phyloP scores from a whole-genome alignment of 1,140 invertebrate genomes.

The Cotesia chilonis region DNA sequence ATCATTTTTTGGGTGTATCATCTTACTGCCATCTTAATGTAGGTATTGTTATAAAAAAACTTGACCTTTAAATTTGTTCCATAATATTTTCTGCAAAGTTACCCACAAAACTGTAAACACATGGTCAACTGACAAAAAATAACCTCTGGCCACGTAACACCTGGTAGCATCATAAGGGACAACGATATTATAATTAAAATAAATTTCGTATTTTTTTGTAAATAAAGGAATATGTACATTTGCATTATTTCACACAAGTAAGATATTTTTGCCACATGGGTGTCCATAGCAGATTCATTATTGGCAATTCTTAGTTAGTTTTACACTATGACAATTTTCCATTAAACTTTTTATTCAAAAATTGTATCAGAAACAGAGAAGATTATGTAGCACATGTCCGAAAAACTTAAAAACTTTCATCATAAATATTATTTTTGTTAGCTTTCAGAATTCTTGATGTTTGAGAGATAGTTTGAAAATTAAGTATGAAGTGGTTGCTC shows the following conservation, averaged over 20 bases:
- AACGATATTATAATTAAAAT: conserved; percentile 68
- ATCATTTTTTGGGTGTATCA: no score
- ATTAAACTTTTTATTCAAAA: background rate
- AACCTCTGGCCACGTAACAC: conserved; percentile 60
- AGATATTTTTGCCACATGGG: no score
- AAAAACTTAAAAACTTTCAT: no score
- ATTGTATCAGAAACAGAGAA: no score
- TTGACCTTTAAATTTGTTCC: conserved; percentile 9
- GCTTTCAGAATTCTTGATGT: no score
- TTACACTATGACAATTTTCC: background rate
- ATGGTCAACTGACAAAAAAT: conserved; percentile 49
- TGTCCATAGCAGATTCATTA: no score
- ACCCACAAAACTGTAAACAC: conserved; percentile 27
- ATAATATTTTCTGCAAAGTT: conserved; percentile 26
- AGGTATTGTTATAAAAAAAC: background rate
- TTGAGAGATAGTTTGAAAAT: no score
- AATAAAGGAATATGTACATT: background rate
- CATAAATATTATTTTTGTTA: no score
- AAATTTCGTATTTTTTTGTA: conserved; percentile 52
- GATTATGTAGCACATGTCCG: no score
- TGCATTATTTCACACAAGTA: no score
- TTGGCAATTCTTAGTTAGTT: background rate
- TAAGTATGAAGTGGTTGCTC: no score
- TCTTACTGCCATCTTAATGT: background rate
- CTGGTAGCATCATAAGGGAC: conserved; percentile 60